Percentiles rank a stretch among this genome's conserved stretches.
These are phyloP conservation scores for Zeugodacus cucurbitae DNA, from an alignment of 1,140 invertebrate genomes.

Conservation along the genomic window DNA sequence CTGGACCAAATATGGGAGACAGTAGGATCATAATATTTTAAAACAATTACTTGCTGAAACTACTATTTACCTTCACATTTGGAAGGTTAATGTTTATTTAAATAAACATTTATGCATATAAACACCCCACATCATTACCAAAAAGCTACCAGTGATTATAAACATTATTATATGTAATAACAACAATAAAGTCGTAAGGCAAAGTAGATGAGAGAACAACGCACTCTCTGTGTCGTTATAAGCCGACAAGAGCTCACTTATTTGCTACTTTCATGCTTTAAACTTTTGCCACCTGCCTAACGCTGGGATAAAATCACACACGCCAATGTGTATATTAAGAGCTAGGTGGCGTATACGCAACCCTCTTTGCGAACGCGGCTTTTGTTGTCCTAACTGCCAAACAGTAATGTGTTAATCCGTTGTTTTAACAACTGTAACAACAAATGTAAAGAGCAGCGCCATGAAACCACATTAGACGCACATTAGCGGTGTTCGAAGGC, in stretches of 20 bases:
- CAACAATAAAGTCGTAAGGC: not conserved
- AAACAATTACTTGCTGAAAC: too few species aligned
- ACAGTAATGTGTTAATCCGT: conserved; percentile 7
- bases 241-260: not conserved
- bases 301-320: not conserved
- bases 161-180: not conserved
- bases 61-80: too few species aligned
- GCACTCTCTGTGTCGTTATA: not conserved
- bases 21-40: too few species aligned
- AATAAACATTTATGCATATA: too few species aligned
- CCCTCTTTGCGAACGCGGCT: not conserved
- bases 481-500: not conserved
- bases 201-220: not conserved
- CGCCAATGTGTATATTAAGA: not conserved
- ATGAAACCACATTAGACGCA: not conserved
- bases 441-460: not conserved
- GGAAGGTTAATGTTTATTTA: too few species aligned
- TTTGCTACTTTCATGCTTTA: not conserved
- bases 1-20: too few species aligned
- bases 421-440: conserved; percentile 16
- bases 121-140: not conserved
- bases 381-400: not conserved
- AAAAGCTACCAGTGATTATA: not conserved
- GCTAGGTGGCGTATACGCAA: conserved; percentile 9
- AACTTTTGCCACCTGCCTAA: not conserved